Evolutionary conservation across 2,797 vertebrate species (phyloP).

Genomic region (Brotogeris chrysoptera): DNA sequence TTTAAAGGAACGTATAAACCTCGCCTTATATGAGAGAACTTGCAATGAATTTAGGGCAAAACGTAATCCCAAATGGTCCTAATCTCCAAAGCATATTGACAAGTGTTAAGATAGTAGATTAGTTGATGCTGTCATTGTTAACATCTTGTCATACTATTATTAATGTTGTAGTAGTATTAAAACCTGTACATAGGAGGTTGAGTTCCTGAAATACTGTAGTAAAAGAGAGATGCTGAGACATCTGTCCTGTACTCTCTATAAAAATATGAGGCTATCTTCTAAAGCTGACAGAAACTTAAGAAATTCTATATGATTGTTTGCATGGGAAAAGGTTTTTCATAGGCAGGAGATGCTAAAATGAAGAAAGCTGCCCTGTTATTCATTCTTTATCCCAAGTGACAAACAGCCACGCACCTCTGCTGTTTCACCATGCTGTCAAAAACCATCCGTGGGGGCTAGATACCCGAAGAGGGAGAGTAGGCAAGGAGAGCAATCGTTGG

Average conservation of each 20-base stretch:
- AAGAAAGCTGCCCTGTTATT: background rate
- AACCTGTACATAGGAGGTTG: background rate
- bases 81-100: background rate
- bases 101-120: background rate
- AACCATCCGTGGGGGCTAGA: background rate
- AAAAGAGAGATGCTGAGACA: background rate
- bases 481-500: background rate
- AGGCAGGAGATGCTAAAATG: background rate
- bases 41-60: background rate
- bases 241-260: background rate
- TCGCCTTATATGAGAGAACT: background rate
- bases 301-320: background rate
- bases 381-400: background rate
- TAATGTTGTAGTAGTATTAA: background rate
- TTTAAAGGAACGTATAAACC: background rate
- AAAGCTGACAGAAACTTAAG: background rate
- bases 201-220: background rate
- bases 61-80: background rate
- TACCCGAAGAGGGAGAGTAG: background rate
- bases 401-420: background rate
- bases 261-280: background rate
- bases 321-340: background rate
- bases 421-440: background rate
- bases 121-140: background rate
- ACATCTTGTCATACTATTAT: background rate